A percentile compares a stretch with the other conserved stretches of the same genome.
These are phyloP conservation scores for Thaumetopoea pityocampa DNA, from an alignment of 1,140 invertebrate genomes.

Conservation along the genomic window DNA sequence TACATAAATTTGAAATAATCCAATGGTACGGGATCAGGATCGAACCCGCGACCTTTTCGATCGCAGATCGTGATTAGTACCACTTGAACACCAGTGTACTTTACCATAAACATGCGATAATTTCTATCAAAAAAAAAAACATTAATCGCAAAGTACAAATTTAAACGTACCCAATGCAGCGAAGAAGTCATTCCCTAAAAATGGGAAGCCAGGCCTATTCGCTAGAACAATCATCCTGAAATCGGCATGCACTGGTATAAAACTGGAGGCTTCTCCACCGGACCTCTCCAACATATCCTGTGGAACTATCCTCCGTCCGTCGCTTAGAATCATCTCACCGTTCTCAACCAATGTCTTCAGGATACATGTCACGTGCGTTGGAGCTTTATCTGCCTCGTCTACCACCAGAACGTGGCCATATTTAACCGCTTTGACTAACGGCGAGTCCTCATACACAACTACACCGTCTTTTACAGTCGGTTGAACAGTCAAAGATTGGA, in stretches of 20 bases:
- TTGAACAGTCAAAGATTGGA: constrained; percentile 95
- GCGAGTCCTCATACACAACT: constrained; percentile 95
- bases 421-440: constrained; percentile 93
- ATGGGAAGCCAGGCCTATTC: constrained; percentile 97
- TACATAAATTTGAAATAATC: too few relatives aligned
- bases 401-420: constrained; percentile 93
- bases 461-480: constrained; percentile 92
- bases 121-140: not conserved
- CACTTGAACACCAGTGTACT: too few relatives aligned
- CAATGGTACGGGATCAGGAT: too few relatives aligned
- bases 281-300: constrained; percentile 61
- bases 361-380: constrained; percentile 96
- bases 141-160: constrained; percentile 43
- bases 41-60: too few relatives aligned
- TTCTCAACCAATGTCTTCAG: constrained; percentile 96
- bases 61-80: too few relatives aligned
- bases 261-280: constrained; percentile 63
- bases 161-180: constrained; percentile 78
- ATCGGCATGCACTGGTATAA: constrained; percentile 88
- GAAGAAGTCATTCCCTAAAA: constrained; percentile 98
- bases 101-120: too few relatives aligned
- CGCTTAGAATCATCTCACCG: constrained; percentile 96
- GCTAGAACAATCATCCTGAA: constrained; percentile 95
- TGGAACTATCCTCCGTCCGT: constrained; percentile 92
- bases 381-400: constrained; percentile 98